Evolutionary conservation across 2,888 invertebrate genomes (phyloP).

Genomic region (Frankliniella intonsa): DNA sequence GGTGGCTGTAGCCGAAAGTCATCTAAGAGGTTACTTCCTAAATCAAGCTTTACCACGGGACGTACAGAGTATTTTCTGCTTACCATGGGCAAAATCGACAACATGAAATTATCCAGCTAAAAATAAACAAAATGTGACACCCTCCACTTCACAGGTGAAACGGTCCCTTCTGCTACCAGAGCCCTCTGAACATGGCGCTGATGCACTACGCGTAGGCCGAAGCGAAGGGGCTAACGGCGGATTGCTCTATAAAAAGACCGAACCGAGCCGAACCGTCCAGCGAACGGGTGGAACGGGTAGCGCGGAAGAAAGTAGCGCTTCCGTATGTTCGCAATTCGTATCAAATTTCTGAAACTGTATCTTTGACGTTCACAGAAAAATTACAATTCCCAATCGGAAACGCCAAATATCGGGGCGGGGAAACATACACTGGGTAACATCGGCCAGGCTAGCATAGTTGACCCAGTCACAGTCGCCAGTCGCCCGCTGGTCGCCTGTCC

Average conservation of each 20-base stretch:
- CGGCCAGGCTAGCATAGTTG: neutral
- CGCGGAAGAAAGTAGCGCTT: constrained; percentile 22
- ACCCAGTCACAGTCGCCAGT: neutral
- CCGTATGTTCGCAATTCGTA: neutral
- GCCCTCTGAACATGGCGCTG: constrained; percentile 13
- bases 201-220: neutral
- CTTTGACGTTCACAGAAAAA: neutral
- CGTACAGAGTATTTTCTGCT: neutral
- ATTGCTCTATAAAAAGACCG: constrained; percentile 25
- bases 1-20: constrained; percentile 19
- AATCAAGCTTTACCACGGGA: neutral
- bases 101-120: neutral
- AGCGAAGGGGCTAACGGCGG: neutral
- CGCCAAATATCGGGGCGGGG: neutral
- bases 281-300: neutral
- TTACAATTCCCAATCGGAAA: neutral
- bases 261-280: neutral
- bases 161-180: constrained; percentile 16
- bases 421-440: no score
- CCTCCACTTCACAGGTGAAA: constrained; percentile 8
- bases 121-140: neutral
- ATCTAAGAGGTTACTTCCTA: neutral
- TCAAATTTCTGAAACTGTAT: neutral
- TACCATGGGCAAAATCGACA: constrained; percentile 1
- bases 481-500: no score